Conservation (phyloP, 2,888 invertebrate genomes). For the Gasteruption jaculator region DNA sequence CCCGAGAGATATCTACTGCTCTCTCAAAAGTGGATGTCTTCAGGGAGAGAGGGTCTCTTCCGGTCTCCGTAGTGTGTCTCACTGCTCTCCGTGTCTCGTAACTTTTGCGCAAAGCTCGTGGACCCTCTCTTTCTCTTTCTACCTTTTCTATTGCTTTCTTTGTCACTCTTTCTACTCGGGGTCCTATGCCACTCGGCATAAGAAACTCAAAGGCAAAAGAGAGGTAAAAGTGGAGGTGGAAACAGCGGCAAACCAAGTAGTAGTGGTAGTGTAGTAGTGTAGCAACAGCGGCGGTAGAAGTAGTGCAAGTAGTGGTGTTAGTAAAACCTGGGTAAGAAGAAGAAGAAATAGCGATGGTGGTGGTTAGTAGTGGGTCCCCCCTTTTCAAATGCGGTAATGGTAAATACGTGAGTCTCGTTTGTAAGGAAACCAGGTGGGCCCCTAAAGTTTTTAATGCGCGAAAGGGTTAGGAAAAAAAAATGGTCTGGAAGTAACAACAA, state of each 20-base stretch:
- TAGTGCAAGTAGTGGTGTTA: constrained; percentile 10
- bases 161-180: constrained; percentile 11
- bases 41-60: constrained; percentile 41
- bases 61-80: constrained; percentile 44
- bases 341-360: constrained; percentile 2
- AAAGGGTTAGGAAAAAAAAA: constrained; percentile 35
- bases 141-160: constrained; percentile 8
- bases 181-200: constrained; percentile 11
- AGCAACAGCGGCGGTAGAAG: constrained; percentile 9
- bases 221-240: constrained; percentile 4
- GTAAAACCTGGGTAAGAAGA: too few species aligned
- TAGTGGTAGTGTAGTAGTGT: constrained; percentile 5
- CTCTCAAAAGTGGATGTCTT: constrained; percentile 34
- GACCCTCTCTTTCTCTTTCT: constrained; percentile 32
- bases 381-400: neutral
- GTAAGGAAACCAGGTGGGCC: constrained; percentile 28
- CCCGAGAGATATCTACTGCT: too few species aligned
- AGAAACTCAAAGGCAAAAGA: constrained; percentile 4
- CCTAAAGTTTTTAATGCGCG: constrained; percentile 15
- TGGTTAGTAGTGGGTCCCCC: neutral
- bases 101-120: constrained; percentile 45
- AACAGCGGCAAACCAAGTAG: constrained; percentile 18
- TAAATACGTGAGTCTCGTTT: too few species aligned
- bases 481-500: constrained; percentile 23
- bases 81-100: constrained; percentile 38